These are phyloP conservation scores for Parus major DNA, from an alignment of 2,113 vertebrate species.

Conservation along the genomic window DNA sequence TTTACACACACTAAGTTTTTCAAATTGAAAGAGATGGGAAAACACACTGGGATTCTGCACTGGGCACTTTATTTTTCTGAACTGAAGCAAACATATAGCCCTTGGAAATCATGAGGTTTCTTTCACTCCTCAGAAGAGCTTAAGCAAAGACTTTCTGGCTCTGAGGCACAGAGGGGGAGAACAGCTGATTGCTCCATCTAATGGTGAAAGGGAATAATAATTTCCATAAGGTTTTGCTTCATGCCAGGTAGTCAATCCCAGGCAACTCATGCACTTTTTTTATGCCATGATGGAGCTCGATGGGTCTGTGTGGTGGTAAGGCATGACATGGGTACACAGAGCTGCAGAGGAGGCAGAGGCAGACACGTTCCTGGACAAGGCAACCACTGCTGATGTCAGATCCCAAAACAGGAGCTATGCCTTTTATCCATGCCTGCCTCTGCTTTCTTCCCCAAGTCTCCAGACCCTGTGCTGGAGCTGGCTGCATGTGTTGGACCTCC, in stretches of 20 bases:
- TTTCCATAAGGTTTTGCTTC: not conserved
- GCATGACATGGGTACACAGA: not conserved
- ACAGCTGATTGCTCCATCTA: slow-evolving; percentile 29
- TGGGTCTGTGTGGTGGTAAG: not conserved
- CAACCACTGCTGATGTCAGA: rapidly evolving
- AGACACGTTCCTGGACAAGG: rapidly evolving
- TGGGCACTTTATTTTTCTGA: not conserved
- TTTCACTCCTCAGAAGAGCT: not conserved
- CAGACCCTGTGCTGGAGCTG: rapidly evolving
- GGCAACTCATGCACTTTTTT: rapidly evolving
- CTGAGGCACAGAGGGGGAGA: not conserved
- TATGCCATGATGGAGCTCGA: rapidly evolving
- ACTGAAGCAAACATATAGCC: not conserved
- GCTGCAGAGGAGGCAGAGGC: not conserved
- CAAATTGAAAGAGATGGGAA: not conserved
- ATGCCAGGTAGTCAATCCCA: not conserved
- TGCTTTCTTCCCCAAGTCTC: not conserved
- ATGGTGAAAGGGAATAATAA: not conserved
- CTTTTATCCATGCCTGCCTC: not conserved
- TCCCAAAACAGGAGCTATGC: not conserved
- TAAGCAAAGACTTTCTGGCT: not conserved
- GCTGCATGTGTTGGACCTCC: not conserved
- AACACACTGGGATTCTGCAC: not conserved
- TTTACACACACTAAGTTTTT: not conserved
- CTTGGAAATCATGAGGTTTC: not conserved